A percentile compares a stretch with the other conserved stretches of the same genome.
Evolutionary conservation across 1,140 invertebrate genomes (phyloP).

Genomic region (Drosophila funebris): DNA sequence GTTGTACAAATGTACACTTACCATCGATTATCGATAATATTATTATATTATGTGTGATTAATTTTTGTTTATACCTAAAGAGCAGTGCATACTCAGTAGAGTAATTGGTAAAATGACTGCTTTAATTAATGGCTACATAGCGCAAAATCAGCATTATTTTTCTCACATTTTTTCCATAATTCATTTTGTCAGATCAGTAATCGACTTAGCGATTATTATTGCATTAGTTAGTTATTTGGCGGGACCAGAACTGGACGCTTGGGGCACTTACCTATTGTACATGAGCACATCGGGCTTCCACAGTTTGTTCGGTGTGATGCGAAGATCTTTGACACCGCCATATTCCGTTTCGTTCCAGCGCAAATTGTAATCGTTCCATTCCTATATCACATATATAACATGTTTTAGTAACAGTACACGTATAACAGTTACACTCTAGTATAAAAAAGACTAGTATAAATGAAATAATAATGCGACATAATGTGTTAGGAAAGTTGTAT

Average conservation of each 20-base stretch:
- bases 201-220: constrained; percentile 30
- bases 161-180: constrained; percentile 12
- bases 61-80: constrained; percentile 17
- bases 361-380: constrained; percentile 98
- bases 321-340: constrained; percentile 95
- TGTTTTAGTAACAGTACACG: constrained; percentile 24
- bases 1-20: constrained; percentile 27
- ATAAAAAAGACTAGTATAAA: constrained; percentile 31
- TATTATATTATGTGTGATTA: neutral
- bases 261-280: constrained; percentile 96
- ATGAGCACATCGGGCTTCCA: constrained; percentile 99
- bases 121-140: constrained; percentile 24
- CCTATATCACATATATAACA: constrained; percentile 85
- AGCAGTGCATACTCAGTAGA: neutral
- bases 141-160: constrained; percentile 39
- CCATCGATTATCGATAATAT: constrained; percentile 35
- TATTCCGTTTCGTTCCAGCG: constrained; percentile 97
- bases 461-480: constrained; percentile 69
- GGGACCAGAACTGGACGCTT: constrained; percentile 18
- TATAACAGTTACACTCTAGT: constrained; percentile 20
- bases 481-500: constrained; percentile 51
- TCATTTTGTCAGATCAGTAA: constrained; percentile 21
- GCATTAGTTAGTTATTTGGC: neutral
- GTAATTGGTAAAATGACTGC: constrained; percentile 7
- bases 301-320: constrained; percentile 96